Percentiles rank a stretch among this genome's conserved stretches.
phyloP scores from a whole-genome alignment of 2,113 vertebrate species.

The Heloderma charlesbogerti region DNA sequence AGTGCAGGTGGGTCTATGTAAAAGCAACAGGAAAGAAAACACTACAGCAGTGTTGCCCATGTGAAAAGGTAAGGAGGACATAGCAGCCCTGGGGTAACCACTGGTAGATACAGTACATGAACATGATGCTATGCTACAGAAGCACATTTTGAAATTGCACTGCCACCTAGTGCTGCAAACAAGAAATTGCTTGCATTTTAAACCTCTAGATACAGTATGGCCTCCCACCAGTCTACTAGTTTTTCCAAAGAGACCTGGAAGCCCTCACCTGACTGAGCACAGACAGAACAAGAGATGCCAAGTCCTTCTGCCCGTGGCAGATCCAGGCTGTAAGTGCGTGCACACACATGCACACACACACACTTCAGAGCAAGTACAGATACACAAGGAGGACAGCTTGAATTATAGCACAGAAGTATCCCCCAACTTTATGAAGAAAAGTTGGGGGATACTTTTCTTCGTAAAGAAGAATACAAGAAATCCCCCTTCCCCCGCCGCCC shows the following conservation, averaged over 20 bases:
- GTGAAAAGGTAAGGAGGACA: not conserved
- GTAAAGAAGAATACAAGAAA: too few species aligned
- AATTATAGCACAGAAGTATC: not conserved
- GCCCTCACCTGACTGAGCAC: not conserved
- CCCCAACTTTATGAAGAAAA: not conserved
- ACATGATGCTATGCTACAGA: not conserved
- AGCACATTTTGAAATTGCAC: slow-evolving; percentile 9
- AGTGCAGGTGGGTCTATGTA: too few species aligned
- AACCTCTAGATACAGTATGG: not conserved
- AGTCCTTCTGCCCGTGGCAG: not conserved
- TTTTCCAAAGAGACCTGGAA: not conserved
- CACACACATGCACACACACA: too few species aligned
- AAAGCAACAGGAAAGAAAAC: not conserved
- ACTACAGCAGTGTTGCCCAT: not conserved
- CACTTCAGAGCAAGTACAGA: slow-evolving; percentile 15
- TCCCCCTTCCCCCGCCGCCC: too few species aligned
- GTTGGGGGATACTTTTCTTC: too few species aligned
- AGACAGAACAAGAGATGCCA: slow-evolving; percentile 14
- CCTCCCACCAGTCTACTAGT: not conserved
- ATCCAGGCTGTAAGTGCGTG: not conserved
- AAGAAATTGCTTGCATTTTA: not conserved
- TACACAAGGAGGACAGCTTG: slow-evolving; percentile 1
- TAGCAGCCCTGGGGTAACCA: too few species aligned
- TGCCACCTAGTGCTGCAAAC: slow-evolving; percentile 9
- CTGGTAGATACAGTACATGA: not conserved